Evolutionary conservation across 2,888 invertebrate species (phyloP).

Genomic region (Eumerus sabulonum): DNA sequence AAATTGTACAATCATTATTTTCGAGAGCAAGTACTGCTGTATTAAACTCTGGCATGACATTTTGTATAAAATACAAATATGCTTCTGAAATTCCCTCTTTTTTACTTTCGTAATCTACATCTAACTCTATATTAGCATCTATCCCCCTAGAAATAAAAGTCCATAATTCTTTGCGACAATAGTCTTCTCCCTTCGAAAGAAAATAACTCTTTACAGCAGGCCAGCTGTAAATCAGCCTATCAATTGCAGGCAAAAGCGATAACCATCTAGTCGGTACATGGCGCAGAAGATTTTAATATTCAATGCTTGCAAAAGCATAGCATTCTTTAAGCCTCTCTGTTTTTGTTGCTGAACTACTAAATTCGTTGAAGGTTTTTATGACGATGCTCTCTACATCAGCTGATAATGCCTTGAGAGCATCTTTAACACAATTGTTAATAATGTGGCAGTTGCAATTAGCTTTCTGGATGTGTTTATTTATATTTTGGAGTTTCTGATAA

Average conservation of each 20-base stretch:
- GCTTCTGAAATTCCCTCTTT: conserved; percentile 18
- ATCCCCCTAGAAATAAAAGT: conserved; percentile 45
- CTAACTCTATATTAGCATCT: conserved; percentile 14
- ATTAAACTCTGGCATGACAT: conserved; percentile 45
- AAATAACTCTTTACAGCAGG: conserved; percentile 54
- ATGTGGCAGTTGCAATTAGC: conserved; percentile 44
- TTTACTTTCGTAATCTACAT: conserved; percentile 18
- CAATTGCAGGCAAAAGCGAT: conserved; percentile 45
- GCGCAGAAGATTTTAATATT: conserved; percentile 38
- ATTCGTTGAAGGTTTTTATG: conserved; percentile 41
- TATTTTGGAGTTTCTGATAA: conserved; percentile 38
- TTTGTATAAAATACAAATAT: too few relatives aligned
- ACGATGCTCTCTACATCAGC: conserved; percentile 35
- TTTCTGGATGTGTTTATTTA: conserved; percentile 28
- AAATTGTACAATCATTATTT: conserved; percentile 44
- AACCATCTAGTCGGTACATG: conserved; percentile 47
- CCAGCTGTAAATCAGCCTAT: conserved; percentile 43
- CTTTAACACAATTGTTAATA: conserved; percentile 42
- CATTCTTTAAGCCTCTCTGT: conserved; percentile 30
- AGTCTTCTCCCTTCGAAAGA: conserved; percentile 45
- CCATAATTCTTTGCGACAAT: conserved; percentile 34
- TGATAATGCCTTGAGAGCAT: conserved; percentile 39
- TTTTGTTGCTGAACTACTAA: conserved; percentile 31
- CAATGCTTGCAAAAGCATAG: conserved; percentile 36
- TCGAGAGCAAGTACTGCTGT: conserved; percentile 31